Evolutionary conservation across 2,797 vertebrate species (phyloP), one percentile per base, ranked within the genome.

Genomic region (Poliocrania exsul): DNA sequence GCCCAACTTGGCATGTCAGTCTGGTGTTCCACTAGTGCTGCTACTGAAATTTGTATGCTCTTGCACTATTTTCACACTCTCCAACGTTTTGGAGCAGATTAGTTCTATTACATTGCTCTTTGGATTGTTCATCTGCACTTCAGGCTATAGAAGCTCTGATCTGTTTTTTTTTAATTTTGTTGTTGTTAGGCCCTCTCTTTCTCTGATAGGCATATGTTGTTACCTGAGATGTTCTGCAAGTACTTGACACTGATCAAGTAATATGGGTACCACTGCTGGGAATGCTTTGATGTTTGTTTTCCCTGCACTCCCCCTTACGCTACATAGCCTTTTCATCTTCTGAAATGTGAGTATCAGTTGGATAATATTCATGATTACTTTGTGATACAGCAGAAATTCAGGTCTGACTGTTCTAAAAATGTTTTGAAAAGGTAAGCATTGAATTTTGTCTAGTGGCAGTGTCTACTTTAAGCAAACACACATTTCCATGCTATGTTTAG

Each of bases 251-350:
- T 56, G 49, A 66, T 23, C 21, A 28, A 38, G 21, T 33, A 40
- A 21, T 40, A 17, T 9, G 29, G n/a, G 18, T 49, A 31, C n/a
- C 26, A n/a, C 47, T 72, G 16, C 35, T 66, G 56, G 25, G 9
- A 81, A 49, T n/a, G 35, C 24, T 87, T 82, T 70, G 60, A 70
- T 37, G 16, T 79, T 49, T 62, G 6, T 57, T 81, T 82, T 57
- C 8, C 18, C 17, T 3, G 1, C 16, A 14, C 31, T 42, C 10
- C 5, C 16, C 16, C n/a, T 29, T 29, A 20, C 4, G 9, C 12
- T 56, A 18, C 10, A 26, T 16, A 54, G 37, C 21, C 53, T 91
- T 89, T 87, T 88, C 23, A 38, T 66, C 56, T 94, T 77, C 29
- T 89, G 67, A 85, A 91, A 60, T 29, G 16, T 37, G 42, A 42